Percentiles rank a stretch among this genome's conserved stretches.
phyloP scores from a whole-genome alignment of 2,797 vertebrate species.

The Protosalanx chinensis region DNA sequence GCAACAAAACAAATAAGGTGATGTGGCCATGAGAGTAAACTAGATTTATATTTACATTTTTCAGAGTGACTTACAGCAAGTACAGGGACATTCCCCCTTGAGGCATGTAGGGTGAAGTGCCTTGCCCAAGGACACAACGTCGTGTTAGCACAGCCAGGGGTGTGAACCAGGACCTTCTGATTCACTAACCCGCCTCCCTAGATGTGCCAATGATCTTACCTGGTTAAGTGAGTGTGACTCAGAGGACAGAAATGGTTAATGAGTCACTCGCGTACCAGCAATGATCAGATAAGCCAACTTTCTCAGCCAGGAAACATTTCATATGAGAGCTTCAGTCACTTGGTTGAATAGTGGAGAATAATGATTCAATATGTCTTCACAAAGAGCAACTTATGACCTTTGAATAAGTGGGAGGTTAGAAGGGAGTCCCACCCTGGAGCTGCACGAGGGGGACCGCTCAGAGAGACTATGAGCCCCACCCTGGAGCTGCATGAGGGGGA shows the following conservation, averaged over 20 bases:
- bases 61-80: too few relatives aligned
- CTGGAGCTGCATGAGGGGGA: constrained; percentile 33
- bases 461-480: constrained; percentile 24
- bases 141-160: too few relatives aligned
- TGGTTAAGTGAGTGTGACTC: constrained; percentile 33
- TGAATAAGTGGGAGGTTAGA: neutral
- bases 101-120: too few relatives aligned
- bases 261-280: constrained; percentile 51
- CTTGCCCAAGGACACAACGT: too few relatives aligned
- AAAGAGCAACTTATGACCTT: neutral
- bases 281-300: constrained; percentile 10
- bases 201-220: constrained; percentile 50
- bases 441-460: constrained; percentile 24
- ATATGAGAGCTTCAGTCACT: neutral
- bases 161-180: too few relatives aligned
- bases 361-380: neutral
- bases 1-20: constrained; percentile 32
- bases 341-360: neutral
- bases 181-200: too few relatives aligned
- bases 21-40: constrained; percentile 23
- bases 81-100: too few relatives aligned
- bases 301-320: too few relatives aligned
- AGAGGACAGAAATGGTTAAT: constrained; percentile 17
- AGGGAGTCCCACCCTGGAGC: constrained; percentile 32
- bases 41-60: too few relatives aligned